A percentile compares a stretch with the other conserved stretches of the same genome.
Conservation (phyloP, 1,140 invertebrate species). For the Drosophila prosaltans region DNA sequence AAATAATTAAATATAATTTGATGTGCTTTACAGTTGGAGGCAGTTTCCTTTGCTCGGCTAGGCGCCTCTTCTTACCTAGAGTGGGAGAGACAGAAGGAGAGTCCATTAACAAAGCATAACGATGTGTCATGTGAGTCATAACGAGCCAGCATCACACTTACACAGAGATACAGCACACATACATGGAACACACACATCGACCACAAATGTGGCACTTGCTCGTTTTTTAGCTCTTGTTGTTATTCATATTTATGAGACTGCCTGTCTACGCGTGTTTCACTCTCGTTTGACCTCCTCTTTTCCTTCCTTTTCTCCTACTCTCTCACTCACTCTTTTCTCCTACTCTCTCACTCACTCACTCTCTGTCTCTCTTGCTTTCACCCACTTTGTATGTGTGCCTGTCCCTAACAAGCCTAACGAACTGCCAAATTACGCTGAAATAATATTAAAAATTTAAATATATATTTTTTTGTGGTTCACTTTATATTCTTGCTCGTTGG, state of each 20-base stretch:
- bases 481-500: conserved; percentile 7
- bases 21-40: conserved; percentile 61
- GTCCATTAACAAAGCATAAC: conserved; percentile 80
- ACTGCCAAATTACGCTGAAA: conserved; percentile 79
- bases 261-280: conserved; percentile 16
- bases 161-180: conserved; percentile 14
- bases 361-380: background rate
- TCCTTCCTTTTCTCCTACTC: too few species aligned
- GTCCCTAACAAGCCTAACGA: conserved; percentile 75
- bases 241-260: conserved; percentile 71
- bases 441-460: conserved; percentile 81
- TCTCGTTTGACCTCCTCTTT: background rate
- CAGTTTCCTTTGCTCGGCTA: conserved; percentile 22
- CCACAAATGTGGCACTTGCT: conserved; percentile 67
- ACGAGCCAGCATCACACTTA: conserved; percentile 25
- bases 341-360: background rate
- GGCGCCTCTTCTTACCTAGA: conserved; percentile 13
- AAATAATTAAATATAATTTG: conserved; percentile 79
- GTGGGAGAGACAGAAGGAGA: conserved; percentile 36
- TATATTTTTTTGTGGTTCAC: conserved; percentile 36
- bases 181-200: conserved; percentile 19
- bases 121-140: conserved; percentile 74
- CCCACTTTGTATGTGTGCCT: conserved; percentile 28
- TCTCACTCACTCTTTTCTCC: too few species aligned
- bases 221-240: conserved; percentile 36